Evolutionary conservation across 2,113 vertebrate genomes (phyloP).

Genomic region (Coregonus clupeaformis): DNA sequence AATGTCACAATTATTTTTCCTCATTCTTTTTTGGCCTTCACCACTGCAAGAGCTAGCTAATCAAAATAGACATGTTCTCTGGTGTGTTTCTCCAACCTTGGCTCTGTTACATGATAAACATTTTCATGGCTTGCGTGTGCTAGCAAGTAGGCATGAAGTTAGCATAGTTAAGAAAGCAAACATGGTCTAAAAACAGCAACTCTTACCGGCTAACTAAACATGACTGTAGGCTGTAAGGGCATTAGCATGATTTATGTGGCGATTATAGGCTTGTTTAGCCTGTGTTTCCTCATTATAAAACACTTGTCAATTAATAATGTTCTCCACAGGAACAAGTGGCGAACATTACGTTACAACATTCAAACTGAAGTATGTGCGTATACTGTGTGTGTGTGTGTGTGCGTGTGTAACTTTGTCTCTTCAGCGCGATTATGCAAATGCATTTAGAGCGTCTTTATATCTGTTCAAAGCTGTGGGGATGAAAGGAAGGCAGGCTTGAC

Average conservation of each 20-base stretch:
- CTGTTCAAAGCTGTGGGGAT: constrained; percentile 65
- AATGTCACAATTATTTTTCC: no score
- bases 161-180: neutral
- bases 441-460: constrained; percentile 71
- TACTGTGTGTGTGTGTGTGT: constrained; percentile 19
- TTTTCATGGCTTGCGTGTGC: neutral
- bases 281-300: neutral
- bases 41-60: no score
- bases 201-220: neutral
- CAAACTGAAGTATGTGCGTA: neutral
- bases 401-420: constrained; percentile 17
- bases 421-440: constrained; percentile 65
- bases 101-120: neutral
- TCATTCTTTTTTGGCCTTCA: no score
- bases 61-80: neutral
- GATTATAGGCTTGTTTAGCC: neutral
- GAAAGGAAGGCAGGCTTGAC: constrained; percentile 66
- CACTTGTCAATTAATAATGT: constrained; percentile 7
- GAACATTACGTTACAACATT: neutral
- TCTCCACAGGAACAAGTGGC: neutral
- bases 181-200: neutral
- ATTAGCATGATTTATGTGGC: neutral
- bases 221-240: neutral
- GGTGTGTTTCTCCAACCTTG: neutral
- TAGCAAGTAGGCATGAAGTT: neutral